phyloP scores from a whole-genome alignment of 2,888 invertebrate genomes.

The Dolichopus griseipennis region DNA sequence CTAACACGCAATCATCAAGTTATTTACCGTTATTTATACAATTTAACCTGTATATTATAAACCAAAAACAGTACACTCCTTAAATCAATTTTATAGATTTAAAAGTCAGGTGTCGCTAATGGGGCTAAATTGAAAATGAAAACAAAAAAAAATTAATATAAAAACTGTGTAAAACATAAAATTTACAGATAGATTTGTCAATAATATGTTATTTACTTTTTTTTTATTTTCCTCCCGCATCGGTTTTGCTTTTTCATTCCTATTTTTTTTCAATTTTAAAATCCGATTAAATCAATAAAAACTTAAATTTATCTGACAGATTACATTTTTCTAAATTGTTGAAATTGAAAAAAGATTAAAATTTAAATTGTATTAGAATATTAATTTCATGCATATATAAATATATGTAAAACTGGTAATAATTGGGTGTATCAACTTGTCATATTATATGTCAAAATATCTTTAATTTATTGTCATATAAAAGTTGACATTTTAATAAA shows the following conservation, averaged over 20 bases:
- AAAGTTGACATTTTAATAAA: not conserved
- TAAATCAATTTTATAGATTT: not conserved
- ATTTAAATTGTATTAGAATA: not conserved
- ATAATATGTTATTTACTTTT: not conserved
- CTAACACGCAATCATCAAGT: too few species aligned
- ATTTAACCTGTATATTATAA: too few species aligned
- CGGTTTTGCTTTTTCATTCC: not conserved
- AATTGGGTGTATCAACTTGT: not conserved
- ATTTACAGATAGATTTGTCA: not conserved
- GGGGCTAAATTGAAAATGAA: too few species aligned
- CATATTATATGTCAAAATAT: constrained; percentile 1
- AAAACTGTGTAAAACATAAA: not conserved
- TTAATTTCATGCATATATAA: not conserved
- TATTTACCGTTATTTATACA: too few species aligned
- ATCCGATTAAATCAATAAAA: constrained; percentile 1
- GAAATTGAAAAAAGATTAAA: not conserved
- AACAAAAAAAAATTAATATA: not conserved
- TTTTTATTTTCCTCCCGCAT: not conserved
- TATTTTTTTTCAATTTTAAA: not conserved
- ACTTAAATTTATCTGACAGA: not conserved
- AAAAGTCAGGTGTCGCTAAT: not conserved
- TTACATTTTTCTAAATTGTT: not conserved
- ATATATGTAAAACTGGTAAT: not conserved
- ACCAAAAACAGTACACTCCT: not conserved
- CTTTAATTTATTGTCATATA: not conserved